Conservation (phyloP, 2,888 invertebrate species). For the Liopterus haemorrhoidalis region DNA sequence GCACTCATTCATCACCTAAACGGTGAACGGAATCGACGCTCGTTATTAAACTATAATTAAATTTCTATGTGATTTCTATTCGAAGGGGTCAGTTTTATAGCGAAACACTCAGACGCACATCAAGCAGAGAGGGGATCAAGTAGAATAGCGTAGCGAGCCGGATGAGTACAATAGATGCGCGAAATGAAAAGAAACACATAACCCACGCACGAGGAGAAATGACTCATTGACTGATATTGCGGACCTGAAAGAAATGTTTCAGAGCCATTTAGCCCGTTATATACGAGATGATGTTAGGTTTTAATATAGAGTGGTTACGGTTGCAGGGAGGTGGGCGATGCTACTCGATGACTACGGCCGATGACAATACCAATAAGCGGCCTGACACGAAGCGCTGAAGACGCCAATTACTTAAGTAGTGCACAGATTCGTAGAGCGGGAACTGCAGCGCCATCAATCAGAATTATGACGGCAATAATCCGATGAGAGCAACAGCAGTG, state of each 20-base stretch:
- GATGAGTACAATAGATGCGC: too few relatives aligned
- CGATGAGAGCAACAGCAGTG: constrained; percentile 8
- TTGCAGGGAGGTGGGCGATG: too few relatives aligned
- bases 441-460: constrained; percentile 20
- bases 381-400: too few relatives aligned
- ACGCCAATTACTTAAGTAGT: constrained; percentile 22
- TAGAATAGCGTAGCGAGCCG: too few relatives aligned
- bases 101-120: background rate
- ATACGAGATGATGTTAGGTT: too few relatives aligned
- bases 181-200: too few relatives aligned
- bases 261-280: constrained; percentile 2
- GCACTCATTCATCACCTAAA: constrained; percentile 44
- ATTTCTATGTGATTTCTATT: constrained; percentile 44
- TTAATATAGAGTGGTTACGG: too few relatives aligned
- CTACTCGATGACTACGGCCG: too few relatives aligned
- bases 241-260: background rate
- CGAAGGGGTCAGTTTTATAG: constrained; percentile 38
- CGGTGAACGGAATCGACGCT: constrained; percentile 31
- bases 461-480: constrained; percentile 23
- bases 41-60: constrained; percentile 45
- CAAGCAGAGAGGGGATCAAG: background rate
- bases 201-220: too few relatives aligned
- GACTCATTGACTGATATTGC: background rate
- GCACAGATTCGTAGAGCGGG: background rate
- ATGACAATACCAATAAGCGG: too few relatives aligned